Percentiles rank a stretch among this genome's conserved stretches.
phyloP scores from a whole-genome alignment of 2,888 invertebrate genomes.

The Lithophane leautieri region DNA sequence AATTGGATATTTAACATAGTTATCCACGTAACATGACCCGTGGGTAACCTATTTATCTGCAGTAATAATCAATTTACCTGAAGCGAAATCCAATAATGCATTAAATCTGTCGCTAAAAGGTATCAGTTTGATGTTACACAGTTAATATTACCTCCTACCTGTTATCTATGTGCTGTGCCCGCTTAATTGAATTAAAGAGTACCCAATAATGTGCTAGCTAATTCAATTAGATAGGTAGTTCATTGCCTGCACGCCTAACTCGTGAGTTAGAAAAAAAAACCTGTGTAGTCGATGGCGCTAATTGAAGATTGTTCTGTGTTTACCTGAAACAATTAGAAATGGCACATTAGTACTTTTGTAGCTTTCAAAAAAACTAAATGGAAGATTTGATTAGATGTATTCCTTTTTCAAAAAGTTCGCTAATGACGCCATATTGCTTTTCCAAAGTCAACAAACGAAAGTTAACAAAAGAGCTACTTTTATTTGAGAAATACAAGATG shows the following conservation, averaged over 20 bases:
- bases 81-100: slow-evolving; percentile 41
- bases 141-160: slow-evolving; percentile 33
- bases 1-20: slow-evolving; percentile 34
- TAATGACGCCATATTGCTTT: slow-evolving; percentile 11
- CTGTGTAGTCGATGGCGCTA: slow-evolving; percentile 28
- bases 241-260: slow-evolving; percentile 24
- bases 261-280: slow-evolving; percentile 50
- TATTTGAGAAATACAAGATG: neutral
- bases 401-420: neutral
- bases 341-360: slow-evolving; percentile 33
- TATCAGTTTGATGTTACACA: slow-evolving; percentile 32
- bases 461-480: neutral
- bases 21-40: neutral
- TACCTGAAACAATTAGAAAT: slow-evolving; percentile 68
- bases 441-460: neutral
- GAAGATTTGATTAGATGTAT: neutral
- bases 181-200: slow-evolving; percentile 75
- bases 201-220: slow-evolving; percentile 70
- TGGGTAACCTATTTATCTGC: neutral
- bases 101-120: slow-evolving; percentile 44
- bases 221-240: slow-evolving; percentile 73
- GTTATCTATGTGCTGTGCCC: slow-evolving; percentile 15
- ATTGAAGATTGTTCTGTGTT: slow-evolving; percentile 38
- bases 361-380: neutral
- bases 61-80: slow-evolving; percentile 25